phyloP scores from a whole-genome alignment of 2,797 vertebrate species.

The Sebastes oblongus region DNA sequence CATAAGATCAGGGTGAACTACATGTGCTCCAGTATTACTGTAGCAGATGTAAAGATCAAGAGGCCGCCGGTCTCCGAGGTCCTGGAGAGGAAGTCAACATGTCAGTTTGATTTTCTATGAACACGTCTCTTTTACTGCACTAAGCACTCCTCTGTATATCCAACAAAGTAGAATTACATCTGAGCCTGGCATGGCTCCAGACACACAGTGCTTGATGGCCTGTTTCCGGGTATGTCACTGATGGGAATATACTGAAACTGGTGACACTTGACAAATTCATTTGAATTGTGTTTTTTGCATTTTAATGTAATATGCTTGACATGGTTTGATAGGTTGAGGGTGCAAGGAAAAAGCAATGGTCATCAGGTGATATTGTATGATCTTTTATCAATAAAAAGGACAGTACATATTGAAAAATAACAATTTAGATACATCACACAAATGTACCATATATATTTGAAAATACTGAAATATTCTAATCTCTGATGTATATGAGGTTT shows the following conservation, averaged over 20 bases:
- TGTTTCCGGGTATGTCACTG: not conserved
- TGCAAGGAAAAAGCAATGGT: not conserved
- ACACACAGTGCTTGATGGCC: not conserved
- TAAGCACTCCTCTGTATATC: not conserved
- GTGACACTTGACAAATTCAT: not conserved
- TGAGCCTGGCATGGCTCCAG: constrained; percentile 7
- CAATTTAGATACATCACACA: not conserved
- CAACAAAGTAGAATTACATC: constrained; percentile 33
- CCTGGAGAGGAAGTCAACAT: constrained; percentile 52
- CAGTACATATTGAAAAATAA: not conserved
- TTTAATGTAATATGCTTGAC: not conserved
- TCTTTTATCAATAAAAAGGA: not conserved
- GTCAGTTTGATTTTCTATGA: constrained; percentile 60
- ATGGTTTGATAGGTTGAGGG: not conserved
- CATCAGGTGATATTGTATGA: not conserved
- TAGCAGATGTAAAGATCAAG: constrained; percentile 66
- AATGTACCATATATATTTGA: not conserved
- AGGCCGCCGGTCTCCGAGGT: constrained; percentile 29
- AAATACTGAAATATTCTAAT: not conserved
- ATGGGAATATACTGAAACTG: constrained; percentile 7
- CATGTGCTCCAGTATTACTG: constrained; percentile 36
- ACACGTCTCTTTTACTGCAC: constrained; percentile 31
- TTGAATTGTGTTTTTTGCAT: not conserved
- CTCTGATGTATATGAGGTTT: not conserved
- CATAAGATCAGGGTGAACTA: constrained; percentile 48